A percentile compares a stretch with the other conserved stretches of the same genome.
phyloP scores from a whole-genome alignment of 2,888 invertebrate genomes.

The Siphlonurus alternatus region DNA sequence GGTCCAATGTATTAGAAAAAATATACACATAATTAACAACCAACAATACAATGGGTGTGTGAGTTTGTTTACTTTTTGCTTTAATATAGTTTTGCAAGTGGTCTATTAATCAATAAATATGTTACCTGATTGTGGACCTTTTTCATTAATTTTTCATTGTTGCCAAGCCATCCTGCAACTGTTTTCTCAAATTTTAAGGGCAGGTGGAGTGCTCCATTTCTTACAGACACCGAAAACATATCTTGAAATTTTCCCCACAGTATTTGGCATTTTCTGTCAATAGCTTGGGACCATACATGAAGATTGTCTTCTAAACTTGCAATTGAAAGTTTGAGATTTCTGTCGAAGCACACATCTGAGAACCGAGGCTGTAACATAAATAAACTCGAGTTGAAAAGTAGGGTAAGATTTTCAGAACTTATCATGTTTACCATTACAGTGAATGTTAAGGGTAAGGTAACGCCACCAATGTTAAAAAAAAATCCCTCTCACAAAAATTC shows the following conservation, averaged over 20 bases:
- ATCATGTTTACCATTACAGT: too few species aligned
- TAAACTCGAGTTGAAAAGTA: not conserved
- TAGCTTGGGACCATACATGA: slow-evolving; percentile 6
- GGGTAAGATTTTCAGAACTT: too few species aligned
- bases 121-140: slow-evolving; percentile 9
- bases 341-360: slow-evolving; percentile 5
- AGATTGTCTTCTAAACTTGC: slow-evolving; percentile 1
- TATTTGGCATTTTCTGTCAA: slow-evolving; percentile 11
- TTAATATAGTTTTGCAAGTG: too few species aligned
- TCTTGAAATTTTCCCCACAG: slow-evolving; percentile 11
- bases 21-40: too few species aligned
- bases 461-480: too few species aligned
- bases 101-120: too few species aligned
- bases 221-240: slow-evolving; percentile 10
- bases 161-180: slow-evolving; percentile 9
- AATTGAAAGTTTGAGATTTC: not conserved
- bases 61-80: too few species aligned
- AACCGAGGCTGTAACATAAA: slow-evolving; percentile 5
- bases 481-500: too few species aligned
- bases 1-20: too few species aligned
- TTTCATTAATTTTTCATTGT: slow-evolving; percentile 5
- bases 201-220: slow-evolving; percentile 7
- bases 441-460: too few species aligned
- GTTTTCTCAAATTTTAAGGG: slow-evolving; percentile 6
- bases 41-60: too few species aligned